A percentile compares a stretch with the other conserved stretches of the same genome.
These are phyloP conservation scores for Sesia bembeciformis DNA, from an alignment of 2,888 invertebrate genomes.

Conservation along the genomic window DNA sequence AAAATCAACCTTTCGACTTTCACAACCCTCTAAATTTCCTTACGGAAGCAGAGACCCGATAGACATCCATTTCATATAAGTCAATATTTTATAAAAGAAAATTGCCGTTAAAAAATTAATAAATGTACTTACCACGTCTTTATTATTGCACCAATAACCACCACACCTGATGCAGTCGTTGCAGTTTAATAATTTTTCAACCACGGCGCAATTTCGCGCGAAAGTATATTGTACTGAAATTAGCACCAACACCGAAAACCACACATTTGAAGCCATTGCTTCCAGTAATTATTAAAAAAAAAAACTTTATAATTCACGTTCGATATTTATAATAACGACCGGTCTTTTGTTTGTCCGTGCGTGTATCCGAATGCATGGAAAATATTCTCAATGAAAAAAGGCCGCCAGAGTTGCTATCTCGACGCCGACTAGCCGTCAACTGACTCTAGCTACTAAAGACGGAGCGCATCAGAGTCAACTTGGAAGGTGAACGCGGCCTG, in stretches of 20 bases:
- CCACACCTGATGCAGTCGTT: constrained; percentile 52
- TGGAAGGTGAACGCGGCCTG: background rate
- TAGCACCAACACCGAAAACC: constrained; percentile 40
- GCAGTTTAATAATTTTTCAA: constrained; percentile 28
- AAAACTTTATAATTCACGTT: background rate
- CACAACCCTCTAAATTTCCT: too few relatives aligned
- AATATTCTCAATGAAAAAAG: too few relatives aligned
- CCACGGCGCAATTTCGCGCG: constrained; percentile 25
- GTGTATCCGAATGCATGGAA: too few relatives aligned
- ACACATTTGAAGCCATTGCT: constrained; percentile 13
- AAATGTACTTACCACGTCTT: background rate
- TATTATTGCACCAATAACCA: constrained; percentile 40
- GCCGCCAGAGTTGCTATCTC: too few relatives aligned
- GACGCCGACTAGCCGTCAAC: too few relatives aligned
- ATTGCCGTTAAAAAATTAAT: background rate
- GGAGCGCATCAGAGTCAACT: background rate
- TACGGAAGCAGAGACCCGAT: too few relatives aligned
- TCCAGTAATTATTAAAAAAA: background rate
- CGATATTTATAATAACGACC: background rate
- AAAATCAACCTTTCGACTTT: too few relatives aligned
- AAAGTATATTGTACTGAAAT: constrained; percentile 34
- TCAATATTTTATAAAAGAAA: too few relatives aligned
- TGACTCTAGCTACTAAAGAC: background rate
- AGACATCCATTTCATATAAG: too few relatives aligned
- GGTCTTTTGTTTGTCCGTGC: background rate